Conservation (phyloP, 2,797 vertebrate species). For the Adelosebastes latens region DNA sequence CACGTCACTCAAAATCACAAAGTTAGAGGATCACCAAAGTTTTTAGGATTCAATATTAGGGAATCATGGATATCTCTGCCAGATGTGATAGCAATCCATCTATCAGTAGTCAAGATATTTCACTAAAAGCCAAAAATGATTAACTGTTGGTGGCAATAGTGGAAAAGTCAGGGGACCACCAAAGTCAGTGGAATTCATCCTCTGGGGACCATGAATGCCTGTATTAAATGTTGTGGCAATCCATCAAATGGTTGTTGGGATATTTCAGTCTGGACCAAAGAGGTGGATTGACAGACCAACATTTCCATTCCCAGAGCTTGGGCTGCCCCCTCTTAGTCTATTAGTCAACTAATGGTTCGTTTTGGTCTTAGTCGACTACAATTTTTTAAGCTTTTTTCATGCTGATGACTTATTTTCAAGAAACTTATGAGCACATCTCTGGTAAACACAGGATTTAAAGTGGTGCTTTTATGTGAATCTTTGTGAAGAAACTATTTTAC, state of each 20-base stretch:
- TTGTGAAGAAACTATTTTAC: too few species aligned
- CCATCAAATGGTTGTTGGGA: not conserved
- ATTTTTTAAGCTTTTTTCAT: too few species aligned
- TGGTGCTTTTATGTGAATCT: too few species aligned
- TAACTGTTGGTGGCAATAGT: not conserved
- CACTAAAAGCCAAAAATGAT: not conserved
- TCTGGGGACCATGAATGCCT: not conserved
- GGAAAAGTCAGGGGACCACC: not conserved
- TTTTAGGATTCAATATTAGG: not conserved
- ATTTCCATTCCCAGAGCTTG: not conserved
- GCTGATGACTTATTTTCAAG: too few species aligned
- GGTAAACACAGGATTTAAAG: too few species aligned
- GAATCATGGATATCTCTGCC: not conserved
- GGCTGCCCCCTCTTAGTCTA: too few species aligned
- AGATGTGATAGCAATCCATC: not conserved
- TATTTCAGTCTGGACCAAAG: not conserved
- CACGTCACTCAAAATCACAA: not conserved
- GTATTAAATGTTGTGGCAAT: too few species aligned
- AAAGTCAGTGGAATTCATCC: not conserved
- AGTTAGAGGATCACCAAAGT: not conserved
- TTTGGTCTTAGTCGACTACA: too few species aligned
- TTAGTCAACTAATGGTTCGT: rapidly evolving
- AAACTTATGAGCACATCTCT: too few species aligned
- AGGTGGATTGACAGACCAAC: not conserved
- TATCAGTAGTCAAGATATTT: not conserved